Evolutionary conservation across 1,140 invertebrate genomes (phyloP).

Genomic region (Heterodera schachtii): DNA sequence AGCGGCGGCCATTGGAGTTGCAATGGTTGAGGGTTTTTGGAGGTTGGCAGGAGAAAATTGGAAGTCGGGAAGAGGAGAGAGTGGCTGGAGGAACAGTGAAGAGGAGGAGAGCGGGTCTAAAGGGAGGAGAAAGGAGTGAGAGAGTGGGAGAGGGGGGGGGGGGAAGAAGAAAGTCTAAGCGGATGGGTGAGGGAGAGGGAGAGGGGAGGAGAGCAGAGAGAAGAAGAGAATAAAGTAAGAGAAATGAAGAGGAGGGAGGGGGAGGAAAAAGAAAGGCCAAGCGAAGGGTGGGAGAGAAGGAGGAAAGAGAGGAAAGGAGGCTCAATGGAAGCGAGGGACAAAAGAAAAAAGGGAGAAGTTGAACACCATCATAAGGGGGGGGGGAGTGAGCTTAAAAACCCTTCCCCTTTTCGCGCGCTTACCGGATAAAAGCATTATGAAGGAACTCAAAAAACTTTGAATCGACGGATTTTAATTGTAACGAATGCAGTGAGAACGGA

Average conservation of each 20-base stretch:
- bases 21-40: not conserved
- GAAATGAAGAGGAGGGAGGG: not conserved
- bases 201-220: not conserved
- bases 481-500: not conserved
- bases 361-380: too few relatives aligned
- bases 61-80: conserved; percentile 9
- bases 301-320: not conserved
- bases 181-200: not conserved
- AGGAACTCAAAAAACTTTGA: not conserved
- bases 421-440: conserved; percentile 11
- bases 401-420: not conserved
- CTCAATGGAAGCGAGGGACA: too few relatives aligned
- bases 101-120: conserved; percentile 13
- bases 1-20: conserved; percentile 1
- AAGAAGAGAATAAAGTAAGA: not conserved
- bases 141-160: not conserved
- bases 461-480: not conserved
- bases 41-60: not conserved
- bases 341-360: too few relatives aligned
- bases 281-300: not conserved
- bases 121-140: not conserved
- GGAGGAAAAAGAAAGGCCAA: not conserved
- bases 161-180: not conserved
- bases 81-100: conserved; percentile 12
- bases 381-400: not conserved